These are phyloP conservation scores for Cichladusa arquata DNA, from an alignment of 2,113 vertebrate species.

Conservation along the genomic window DNA sequence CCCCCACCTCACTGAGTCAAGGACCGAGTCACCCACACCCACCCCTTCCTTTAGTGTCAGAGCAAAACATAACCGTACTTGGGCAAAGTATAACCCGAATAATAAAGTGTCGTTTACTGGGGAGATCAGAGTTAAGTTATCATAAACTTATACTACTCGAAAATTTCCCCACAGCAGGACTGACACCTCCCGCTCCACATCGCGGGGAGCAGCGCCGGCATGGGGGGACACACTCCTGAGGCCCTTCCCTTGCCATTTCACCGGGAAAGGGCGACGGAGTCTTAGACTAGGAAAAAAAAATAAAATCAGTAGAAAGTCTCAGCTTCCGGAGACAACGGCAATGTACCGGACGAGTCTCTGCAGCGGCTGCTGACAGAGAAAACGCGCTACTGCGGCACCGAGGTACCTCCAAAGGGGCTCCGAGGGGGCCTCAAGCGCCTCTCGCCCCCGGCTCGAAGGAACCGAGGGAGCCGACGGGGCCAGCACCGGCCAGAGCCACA, in stretches of 20 bases:
- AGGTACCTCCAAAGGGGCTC: not conserved
- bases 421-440: not conserved
- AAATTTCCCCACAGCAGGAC: not conserved
- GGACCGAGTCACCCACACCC: not conserved
- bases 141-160: not conserved
- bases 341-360: too few species aligned
- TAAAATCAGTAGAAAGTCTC: fast-evolving
- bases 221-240: too few species aligned
- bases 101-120: not conserved
- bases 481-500: fast-evolving
- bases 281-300: not conserved
- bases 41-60: not conserved
- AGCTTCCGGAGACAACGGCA: not conserved
- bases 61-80: not conserved
- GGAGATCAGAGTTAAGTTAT: not conserved
- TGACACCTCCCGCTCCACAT: not conserved
- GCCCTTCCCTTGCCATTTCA: not conserved
- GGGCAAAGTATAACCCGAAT: not conserved
- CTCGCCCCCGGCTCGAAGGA: not conserved
- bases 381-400: not conserved
- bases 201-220: too few species aligned
- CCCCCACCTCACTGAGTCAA: not conserved
- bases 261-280: too few species aligned
- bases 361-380: not conserved
- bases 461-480: fast-evolving